Base-by-base conservation (phyloP, 53 echinoderm and acorn worm species). In the Henricia sp. region DNA sequence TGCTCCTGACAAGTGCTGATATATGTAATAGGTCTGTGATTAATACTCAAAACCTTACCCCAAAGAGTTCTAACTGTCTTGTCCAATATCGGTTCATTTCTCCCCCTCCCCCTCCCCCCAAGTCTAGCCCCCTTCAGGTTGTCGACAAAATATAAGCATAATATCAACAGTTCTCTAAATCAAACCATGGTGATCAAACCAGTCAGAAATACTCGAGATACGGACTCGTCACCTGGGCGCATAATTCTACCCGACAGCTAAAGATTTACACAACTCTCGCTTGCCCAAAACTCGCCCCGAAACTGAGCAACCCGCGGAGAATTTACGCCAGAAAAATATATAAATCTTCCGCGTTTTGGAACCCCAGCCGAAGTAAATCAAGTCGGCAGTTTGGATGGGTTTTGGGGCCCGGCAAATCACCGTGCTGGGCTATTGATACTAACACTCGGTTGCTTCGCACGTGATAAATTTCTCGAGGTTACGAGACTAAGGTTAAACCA, bases 401-500 rank as follows among this genome's bases (percentile, higher is more conserved):
- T 10, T 34, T 29, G 13, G 62, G 13, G 30, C 13, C 62, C 33
- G n/a, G n/a, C n/a, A 60, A 60, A 60, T 60, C 62, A 60, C 29
- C 3, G 17, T 32, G 24, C 14, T 60, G 6, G 33, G 62, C 9
- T 30, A 20, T 60, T 17, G 4, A 60, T 29, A 33, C 33, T 34
- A 60, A 60, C 62, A 60, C 12, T 9, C 62, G 11, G 62, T 60
- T 60, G 62, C 13, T 60, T 60, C 62, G 14, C 62, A 60, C 62
- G 6, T 32, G n/a, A 10, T 60, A 60, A 60, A 60, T 60, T 29
- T 60, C 13, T 34, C 1, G 33, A 34, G 3, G 20, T 60, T 60
- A 16, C 13, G 33, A 32, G 1, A 32, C 30, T 2, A 27, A 60
- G 8, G 29, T 30, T 32, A 32, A 60, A 1, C 62, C 29, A n/a